Evolutionary conservation across 2,797 vertebrate species (phyloP), one percentile per base, ranked within the genome.

Genomic region (Sylvilagus floridanus): DNA sequence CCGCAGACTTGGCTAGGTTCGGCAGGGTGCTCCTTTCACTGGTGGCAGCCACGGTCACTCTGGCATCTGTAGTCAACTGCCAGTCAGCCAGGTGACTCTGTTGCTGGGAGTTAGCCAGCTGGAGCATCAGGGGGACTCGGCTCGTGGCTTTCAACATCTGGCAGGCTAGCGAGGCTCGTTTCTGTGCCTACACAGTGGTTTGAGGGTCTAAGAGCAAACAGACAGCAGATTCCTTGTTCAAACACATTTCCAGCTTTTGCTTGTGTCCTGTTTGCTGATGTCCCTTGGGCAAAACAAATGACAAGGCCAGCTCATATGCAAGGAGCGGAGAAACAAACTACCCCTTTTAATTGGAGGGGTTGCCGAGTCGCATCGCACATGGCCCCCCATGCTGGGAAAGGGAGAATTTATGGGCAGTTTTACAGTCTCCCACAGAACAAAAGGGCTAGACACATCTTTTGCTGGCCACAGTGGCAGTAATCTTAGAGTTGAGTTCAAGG

Each of bases 401-500:
- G 77, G 84, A 90, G 32, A 54, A 28, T 71, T 78, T 47, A 50
- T n/a, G 65, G 32, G 17, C 32, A 71, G 42, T 90, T 92, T 83
- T 95, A 22, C 11, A 54, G 24, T 82, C 68, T 77, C 52, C 21
- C 57, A 77, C 30, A 62, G n/a, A 87, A 93, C 16, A 42, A n/a
- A 93, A 89, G 12, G 35, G 13, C 50, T 91, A 85, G 63, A 52
- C 69, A 90, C 90, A 86, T 93, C n/a, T 95, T 93, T 83, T 71
- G 71, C 71, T 93, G 90, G 62, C 66, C 89, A 84, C 77, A 47
- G 71, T 19, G 12, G n/a, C 35, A 75, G 17, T 52, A 71, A 47
- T 72, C 3, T 54, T 87, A 65, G 85, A 42, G 26, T 47, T 85
- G 83, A 78, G 14, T 73, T 82, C 92, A 69, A 96, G 62, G 81